Base-by-base conservation (phyloP, 1,140 invertebrate genomes). In the Chlorops oryzae region DNA sequence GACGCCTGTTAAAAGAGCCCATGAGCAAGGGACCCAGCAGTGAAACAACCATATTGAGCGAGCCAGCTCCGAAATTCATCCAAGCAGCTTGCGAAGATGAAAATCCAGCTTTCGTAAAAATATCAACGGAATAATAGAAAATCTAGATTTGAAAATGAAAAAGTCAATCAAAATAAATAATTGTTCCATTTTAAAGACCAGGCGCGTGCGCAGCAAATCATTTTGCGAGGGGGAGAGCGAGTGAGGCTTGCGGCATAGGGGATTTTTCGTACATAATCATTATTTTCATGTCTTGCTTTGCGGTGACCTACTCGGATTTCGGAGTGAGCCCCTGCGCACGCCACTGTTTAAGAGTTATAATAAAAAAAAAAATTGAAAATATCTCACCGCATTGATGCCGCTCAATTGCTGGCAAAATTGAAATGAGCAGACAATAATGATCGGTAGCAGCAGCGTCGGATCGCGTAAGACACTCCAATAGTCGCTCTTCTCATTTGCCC, bases 321-420 rank as follows among this genome's bases (percentile, higher is more conserved):
- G n/a, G n/a, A n/a, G n/a, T n/a, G n/a, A n/a, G n/a, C n/a, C n/a
- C n/a, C n/a, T n/a, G n/a, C n/a, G n/a, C n/a, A n/a, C n/a, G n/a
- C 6, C 17, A 10, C n/a, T n/a, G n/a, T 9, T 32, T 32, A 32
- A 32, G 28, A 9, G 3, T 6, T 3, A n/a, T n/a, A 1, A 9
- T 10, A 1, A 17, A 15, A 5, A 6, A 10, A 3, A 12, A 12
- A 21, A 20, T 13, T 9, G 53, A 49, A 51, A 42, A 22, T 9
- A 51, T 73, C 77, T 77, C 66, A 89, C 88, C 24, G 88, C 87
- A 73, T 92, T 92, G 34, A 92, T 89, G 40, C 89, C 89, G 59
- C 83, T 84, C 20, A 90, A 78, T 71, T 93, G 90, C 70, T 93
- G 90, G 0, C 88, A 84, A 38, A 80, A 77, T 73, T 91, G 88